These are phyloP conservation scores for Torymus texanus DNA, from an alignment of 2,888 invertebrate species.

Conservation along the genomic window DNA sequence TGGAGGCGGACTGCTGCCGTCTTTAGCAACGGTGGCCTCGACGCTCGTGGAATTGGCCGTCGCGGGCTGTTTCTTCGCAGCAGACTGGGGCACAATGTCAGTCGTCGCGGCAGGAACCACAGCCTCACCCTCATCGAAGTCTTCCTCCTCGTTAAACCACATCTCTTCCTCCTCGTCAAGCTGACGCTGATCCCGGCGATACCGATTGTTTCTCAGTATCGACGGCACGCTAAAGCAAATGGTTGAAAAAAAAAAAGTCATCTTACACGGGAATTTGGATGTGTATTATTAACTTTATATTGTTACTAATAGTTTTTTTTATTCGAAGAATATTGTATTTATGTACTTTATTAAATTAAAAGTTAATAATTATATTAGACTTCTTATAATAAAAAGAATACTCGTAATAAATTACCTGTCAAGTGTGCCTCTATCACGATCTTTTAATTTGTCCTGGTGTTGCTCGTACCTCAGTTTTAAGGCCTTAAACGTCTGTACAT, in stretches of 20 bases:
- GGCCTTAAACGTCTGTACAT: constrained; percentile 98
- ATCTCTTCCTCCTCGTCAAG: constrained; percentile 98
- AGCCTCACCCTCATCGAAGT: constrained; percentile 87
- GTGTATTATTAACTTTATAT: no score
- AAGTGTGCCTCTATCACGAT: constrained; percentile 85
- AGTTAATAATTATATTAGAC: no score
- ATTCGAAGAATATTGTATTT: no score
- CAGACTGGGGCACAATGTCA: constrained; percentile 72
- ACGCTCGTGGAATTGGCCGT: constrained; percentile 67
- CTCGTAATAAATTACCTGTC: constrained; percentile 77
- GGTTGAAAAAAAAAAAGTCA: background rate
- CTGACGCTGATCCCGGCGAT: constrained; percentile 93
- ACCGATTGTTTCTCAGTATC: constrained; percentile 87
- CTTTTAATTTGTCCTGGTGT: constrained; percentile 92
- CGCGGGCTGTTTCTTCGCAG: constrained; percentile 70
- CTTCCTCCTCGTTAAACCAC: constrained; percentile 99
- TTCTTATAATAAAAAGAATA: no score
- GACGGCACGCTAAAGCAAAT: constrained; percentile 81
- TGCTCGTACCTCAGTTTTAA: constrained; percentile 93
- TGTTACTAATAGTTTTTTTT: no score
- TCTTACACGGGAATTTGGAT: no score
- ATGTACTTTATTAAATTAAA: no score
- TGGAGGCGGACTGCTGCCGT: constrained; percentile 37
- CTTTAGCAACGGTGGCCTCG: constrained; percentile 65
- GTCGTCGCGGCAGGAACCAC: constrained; percentile 76